These are phyloP conservation scores for Paradoxurus hermaphroditus DNA, from an alignment of 2,113 vertebrate genomes.

Conservation along the genomic window DNA sequence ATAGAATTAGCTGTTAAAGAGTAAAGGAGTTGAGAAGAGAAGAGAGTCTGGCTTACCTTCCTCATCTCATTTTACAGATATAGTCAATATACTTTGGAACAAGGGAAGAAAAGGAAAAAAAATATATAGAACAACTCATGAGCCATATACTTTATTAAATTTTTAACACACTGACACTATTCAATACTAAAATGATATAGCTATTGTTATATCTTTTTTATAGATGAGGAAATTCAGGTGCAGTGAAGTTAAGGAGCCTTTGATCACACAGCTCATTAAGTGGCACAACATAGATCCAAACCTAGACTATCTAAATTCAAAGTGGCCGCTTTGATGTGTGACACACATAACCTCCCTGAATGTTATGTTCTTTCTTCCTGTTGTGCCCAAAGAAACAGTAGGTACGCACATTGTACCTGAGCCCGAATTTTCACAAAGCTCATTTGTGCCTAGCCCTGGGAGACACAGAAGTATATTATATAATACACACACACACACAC, in stretches of 20 bases:
- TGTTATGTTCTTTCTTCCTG: neutral
- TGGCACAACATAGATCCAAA: neutral
- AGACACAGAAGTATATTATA: neutral
- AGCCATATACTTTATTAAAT: neutral
- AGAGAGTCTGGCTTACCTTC: neutral
- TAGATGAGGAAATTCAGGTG: neutral
- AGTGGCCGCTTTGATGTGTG: neutral
- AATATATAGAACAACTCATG: neutral
- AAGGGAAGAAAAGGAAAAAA: neutral
- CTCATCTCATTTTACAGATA: neutral
- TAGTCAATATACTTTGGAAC: neutral
- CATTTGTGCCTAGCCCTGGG: neutral
- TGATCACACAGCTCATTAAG: neutral
- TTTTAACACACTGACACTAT: neutral
- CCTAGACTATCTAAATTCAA: neutral
- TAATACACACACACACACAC: neutral
- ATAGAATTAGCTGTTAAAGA: neutral
- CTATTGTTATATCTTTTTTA: neutral
- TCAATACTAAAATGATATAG: neutral
- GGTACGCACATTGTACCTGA: neutral
- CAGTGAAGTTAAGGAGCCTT: neutral
- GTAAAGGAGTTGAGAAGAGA: neutral
- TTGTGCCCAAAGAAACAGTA: neutral
- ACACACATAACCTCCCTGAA: neutral
- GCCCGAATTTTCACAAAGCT: neutral